Conservation (phyloP, 2,113 vertebrate species). For the Osmerus eperlanus region DNA sequence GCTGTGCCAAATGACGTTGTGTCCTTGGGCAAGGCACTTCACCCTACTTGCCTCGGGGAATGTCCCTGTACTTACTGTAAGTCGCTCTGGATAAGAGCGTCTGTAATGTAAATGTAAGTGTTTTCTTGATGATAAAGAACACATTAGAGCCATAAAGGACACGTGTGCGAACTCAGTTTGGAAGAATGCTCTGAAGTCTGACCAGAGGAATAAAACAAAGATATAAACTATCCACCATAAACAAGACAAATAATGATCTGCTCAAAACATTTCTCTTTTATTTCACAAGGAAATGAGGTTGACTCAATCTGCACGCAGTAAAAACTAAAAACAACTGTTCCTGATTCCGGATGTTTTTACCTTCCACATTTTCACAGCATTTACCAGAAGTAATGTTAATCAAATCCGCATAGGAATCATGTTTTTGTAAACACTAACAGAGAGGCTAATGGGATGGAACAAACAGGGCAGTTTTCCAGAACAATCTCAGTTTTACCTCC, state of each 20-base stretch:
- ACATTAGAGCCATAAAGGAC: constrained; percentile 22
- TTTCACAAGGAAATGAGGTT: constrained; percentile 14
- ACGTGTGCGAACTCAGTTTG: constrained; percentile 42
- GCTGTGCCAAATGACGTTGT: no score
- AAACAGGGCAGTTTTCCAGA: constrained; percentile 48
- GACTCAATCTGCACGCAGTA: constrained; percentile 28
- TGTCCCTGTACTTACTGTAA: no score
- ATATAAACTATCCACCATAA: constrained; percentile 23
- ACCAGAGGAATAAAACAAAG: constrained; percentile 34
- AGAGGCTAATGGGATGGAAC: constrained; percentile 45
- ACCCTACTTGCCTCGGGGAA: no score
- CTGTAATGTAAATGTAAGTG: no score
- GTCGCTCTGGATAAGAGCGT: no score
- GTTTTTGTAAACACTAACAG: constrained; percentile 45
- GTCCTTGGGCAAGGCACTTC: no score
- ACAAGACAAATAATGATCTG: constrained; percentile 33
- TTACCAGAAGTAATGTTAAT: constrained; percentile 28
- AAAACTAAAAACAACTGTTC: constrained; percentile 36
- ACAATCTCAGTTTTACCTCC: constrained; percentile 47
- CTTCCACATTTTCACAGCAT: constrained; percentile 20
- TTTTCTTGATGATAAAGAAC: constrained; percentile 38
- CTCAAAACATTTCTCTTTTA: constrained; percentile 14
- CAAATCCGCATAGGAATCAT: constrained; percentile 36
- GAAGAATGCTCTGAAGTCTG: constrained; percentile 45
- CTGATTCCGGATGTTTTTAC: constrained; percentile 13